A percentile compares a stretch with the other conserved stretches of the same genome.
These are phyloP conservation scores for Cataglyphis livida DNA, from an alignment of 2,888 invertebrate species.

Conservation along the genomic window DNA sequence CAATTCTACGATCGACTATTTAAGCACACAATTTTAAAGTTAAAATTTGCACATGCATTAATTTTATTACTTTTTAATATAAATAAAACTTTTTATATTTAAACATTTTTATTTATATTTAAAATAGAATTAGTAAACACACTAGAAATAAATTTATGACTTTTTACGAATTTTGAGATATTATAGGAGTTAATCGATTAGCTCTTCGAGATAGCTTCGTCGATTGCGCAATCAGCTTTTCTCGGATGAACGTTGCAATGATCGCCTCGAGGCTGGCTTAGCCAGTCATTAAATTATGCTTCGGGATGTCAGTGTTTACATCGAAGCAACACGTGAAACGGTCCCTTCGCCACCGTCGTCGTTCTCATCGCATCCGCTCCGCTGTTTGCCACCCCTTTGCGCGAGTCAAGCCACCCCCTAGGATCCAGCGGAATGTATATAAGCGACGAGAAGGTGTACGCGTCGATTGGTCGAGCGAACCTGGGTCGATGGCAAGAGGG, in stretches of 20 bases:
- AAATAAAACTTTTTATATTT: background rate
- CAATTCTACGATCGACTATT: background rate
- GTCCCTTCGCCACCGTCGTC: conserved; percentile 49
- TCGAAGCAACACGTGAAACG: conserved; percentile 75
- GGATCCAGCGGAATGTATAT: conserved; percentile 66
- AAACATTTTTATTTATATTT: background rate
- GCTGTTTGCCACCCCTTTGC: conserved; percentile 5
- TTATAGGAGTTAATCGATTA: background rate
- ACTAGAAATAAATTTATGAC: background rate
- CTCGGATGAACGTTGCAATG: conserved; percentile 6
- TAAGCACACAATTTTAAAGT: background rate
- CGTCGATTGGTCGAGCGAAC: conserved; percentile 74
- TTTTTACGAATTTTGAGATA: background rate
- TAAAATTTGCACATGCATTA: background rate
- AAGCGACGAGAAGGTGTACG: conserved; percentile 67
- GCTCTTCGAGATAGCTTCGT: background rate
- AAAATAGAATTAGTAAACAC: background rate
- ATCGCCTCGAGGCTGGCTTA: background rate
- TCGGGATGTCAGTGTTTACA: conserved; percentile 67
- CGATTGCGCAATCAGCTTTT: conserved; percentile 17
- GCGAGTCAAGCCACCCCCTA: conserved; percentile 36
- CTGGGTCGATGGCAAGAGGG: conserved; percentile 82
- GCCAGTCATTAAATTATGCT: conserved; percentile 60
- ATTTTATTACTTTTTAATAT: background rate
- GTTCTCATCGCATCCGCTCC: conserved; percentile 45